Percentiles rank a stretch among this genome's conserved stretches.
Evolutionary conservation across 92 coral and sea anemone species (phyloP).

Genomic region (Zoanthus sansibaricus): DNA sequence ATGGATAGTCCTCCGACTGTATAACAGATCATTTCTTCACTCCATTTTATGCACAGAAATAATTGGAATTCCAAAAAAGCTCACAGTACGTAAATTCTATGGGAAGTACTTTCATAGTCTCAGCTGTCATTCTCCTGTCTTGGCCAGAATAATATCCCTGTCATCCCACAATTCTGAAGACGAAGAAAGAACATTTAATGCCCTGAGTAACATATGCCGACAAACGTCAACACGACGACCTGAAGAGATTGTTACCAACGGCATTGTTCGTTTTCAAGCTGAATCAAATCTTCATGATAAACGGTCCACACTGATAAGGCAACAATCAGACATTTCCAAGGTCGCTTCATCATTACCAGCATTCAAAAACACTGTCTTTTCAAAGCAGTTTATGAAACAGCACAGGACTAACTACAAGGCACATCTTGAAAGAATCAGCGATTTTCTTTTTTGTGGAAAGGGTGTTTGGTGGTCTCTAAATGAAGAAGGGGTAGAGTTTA

Average conservation of each 20-base stretch:
- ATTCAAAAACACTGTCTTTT: slow-evolving; percentile 49
- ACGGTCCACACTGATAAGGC: slow-evolving; percentile 25
- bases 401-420: slow-evolving; percentile 46
- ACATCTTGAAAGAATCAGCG: slow-evolving; percentile 52
- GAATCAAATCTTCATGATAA: slow-evolving; percentile 19
- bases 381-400: slow-evolving; percentile 7
- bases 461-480: slow-evolving; percentile 56
- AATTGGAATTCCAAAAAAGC: slow-evolving; percentile 35
- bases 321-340: slow-evolving; percentile 51
- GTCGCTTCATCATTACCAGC: slow-evolving; percentile 48
- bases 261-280: slow-evolving; percentile 47
- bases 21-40: slow-evolving; percentile 43
- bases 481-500: slow-evolving; percentile 44
- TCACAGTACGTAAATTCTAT: slow-evolving; percentile 41
- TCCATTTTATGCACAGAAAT: slow-evolving; percentile 39
- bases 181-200: slow-evolving; percentile 41
- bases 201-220: background rate
- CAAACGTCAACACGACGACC: slow-evolving; percentile 58
- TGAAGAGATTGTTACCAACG: slow-evolving; percentile 56
- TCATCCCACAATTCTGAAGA: slow-evolving; percentile 43
- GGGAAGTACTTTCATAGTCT: slow-evolving; percentile 54
- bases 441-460: slow-evolving; percentile 53
- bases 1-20: slow-evolving; percentile 36
- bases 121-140: slow-evolving; percentile 40
- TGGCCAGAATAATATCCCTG: slow-evolving; percentile 24